Evolutionary conservation across 2,113 vertebrate species (phyloP), one percentile per base, ranked within the genome.

Genomic region (Otocyon megalotis): DNA sequence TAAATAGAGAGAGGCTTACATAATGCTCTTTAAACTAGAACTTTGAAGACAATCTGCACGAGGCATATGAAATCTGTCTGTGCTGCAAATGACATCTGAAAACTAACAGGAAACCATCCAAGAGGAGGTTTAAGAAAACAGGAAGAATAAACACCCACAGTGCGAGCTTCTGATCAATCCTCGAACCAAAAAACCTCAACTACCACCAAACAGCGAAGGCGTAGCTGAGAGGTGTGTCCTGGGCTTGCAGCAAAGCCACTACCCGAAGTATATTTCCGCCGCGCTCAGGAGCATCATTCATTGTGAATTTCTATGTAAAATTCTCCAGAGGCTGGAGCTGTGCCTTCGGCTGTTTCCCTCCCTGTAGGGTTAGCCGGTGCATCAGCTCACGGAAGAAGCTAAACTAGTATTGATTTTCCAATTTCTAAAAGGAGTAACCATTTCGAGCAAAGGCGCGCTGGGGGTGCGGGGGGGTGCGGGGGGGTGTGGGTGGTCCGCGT

Each of bases 11-110:
- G 77, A 94, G 91, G 77, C 87, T 98, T 97, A 96, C 96, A 97
- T 97, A 97, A 97, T 97, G 96, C 77, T 96, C 88, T 96, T 97
- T 94, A 98, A 98, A 97, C 96, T 88, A 97, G 92, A 98, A 97
- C 97, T 97, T 96, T 96, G 90, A 93, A 97, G 97, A 96, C 97
- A 96, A 71, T 96, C 97, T 96, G 97, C 97, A 96, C 90, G 43
- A 93, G 97, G 94, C 98, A 93, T 92, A 80, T 80, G 95, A 97
- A 96, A 97, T 97, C 94, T 96, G 90, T 95, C 95, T 97, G 67
- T 82, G 88, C 95, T 82, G 95, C 97, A 94, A 97, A 95, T 96
- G 90, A 81, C 88, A 96, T 96, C 90, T 88, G 84, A 97, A 96
- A 96, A 93, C 93, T 93, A 92, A 96, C 94, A 87, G 93, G 91